Evolutionary conservation across 2,888 invertebrate species (phyloP).

Genomic region (Chamaedrilus cognettii): DNA sequence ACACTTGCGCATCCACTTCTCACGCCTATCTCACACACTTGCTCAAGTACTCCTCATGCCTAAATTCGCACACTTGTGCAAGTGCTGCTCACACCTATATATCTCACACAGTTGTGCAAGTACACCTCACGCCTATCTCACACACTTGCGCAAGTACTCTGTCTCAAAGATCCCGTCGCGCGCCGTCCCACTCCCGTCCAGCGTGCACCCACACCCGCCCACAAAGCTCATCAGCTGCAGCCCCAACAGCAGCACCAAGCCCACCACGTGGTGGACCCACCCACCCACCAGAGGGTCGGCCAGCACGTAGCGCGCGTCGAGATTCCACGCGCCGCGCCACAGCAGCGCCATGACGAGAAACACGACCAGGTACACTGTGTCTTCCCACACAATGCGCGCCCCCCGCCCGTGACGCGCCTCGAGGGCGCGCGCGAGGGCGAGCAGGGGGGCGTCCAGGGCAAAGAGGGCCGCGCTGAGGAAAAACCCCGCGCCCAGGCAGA

Average conservation of each 20-base stretch:
- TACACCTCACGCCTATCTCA: too few relatives aligned
- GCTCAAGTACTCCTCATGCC: constrained; percentile 21
- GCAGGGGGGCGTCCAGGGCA: constrained; percentile 13
- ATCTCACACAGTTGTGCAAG: too few relatives aligned
- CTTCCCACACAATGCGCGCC: constrained; percentile 21
- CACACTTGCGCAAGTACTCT: constrained; percentile 15
- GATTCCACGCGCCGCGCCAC: constrained; percentile 31
- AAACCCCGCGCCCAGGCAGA: not conserved
- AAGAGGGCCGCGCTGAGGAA: constrained; percentile 8
- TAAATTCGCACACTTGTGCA: too few relatives aligned
- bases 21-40: not conserved
- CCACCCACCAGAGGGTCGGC: constrained; percentile 23
- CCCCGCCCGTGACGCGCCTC: constrained; percentile 7
- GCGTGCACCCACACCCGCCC: constrained; percentile 19
- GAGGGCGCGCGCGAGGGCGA: constrained; percentile 12
- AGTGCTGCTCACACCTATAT: too few relatives aligned
- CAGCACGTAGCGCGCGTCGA: constrained; percentile 21
- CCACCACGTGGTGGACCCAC: constrained; percentile 28
- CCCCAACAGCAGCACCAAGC: constrained; percentile 17
- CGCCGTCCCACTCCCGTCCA: constrained; percentile 10
- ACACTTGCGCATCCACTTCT: too few relatives aligned
- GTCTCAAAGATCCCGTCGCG: constrained; percentile 12
- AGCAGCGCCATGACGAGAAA: constrained; percentile 17
- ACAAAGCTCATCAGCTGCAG: constrained; percentile 28
- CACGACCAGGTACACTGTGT: constrained; percentile 19